Percentiles rank a stretch among this genome's conserved stretches.
Evolutionary conservation across 2,113 vertebrate genomes (phyloP).

Genomic region (Syngnathoides biaculeatus): DNA sequence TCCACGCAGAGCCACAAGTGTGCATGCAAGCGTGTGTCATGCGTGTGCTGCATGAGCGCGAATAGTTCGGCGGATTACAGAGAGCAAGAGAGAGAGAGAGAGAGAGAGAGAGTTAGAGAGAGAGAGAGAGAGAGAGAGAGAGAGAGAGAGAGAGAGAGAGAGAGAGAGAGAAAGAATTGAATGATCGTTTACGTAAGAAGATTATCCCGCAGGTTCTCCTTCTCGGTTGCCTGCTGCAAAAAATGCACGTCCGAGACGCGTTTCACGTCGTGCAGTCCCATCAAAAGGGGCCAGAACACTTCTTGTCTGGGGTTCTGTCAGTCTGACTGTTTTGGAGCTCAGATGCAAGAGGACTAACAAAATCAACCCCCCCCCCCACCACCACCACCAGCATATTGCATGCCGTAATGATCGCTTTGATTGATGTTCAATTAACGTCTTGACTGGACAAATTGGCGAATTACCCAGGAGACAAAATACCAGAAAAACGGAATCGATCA

Average conservation of each 20-base stretch:
- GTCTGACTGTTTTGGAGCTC: conserved; percentile 29
- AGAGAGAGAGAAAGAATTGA: conserved; percentile 46
- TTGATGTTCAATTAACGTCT: background rate
- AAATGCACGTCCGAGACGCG: conserved; percentile 13
- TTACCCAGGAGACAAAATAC: background rate
- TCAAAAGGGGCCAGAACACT: conserved; percentile 1
- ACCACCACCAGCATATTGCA: background rate
- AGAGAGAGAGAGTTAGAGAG: no score
- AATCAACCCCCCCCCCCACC: conserved; percentile 3
- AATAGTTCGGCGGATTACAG: conserved; percentile 37
- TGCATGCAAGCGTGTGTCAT: conserved; percentile 19
- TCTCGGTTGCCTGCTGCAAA: conserved; percentile 18
- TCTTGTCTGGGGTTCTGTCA: background rate
- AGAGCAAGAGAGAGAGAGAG: no score
- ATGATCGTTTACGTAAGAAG: conserved; percentile 60
- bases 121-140: no score
- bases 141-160: no score
- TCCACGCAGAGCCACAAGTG: conserved; percentile 64
- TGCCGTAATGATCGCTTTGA: conserved; percentile 33
- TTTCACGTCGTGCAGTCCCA: conserved; percentile 39
- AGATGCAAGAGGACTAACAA: conserved; percentile 56
- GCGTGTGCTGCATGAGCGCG: conserved; percentile 33
- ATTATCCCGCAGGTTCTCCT: conserved; percentile 46
- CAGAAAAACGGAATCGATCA: background rate
- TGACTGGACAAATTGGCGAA: background rate